A percentile compares a stretch with the other conserved stretches of the same genome.
These are phyloP conservation scores for Lynx canadensis DNA, from an alignment of 2,113 vertebrate genomes.

Conservation along the genomic window DNA sequence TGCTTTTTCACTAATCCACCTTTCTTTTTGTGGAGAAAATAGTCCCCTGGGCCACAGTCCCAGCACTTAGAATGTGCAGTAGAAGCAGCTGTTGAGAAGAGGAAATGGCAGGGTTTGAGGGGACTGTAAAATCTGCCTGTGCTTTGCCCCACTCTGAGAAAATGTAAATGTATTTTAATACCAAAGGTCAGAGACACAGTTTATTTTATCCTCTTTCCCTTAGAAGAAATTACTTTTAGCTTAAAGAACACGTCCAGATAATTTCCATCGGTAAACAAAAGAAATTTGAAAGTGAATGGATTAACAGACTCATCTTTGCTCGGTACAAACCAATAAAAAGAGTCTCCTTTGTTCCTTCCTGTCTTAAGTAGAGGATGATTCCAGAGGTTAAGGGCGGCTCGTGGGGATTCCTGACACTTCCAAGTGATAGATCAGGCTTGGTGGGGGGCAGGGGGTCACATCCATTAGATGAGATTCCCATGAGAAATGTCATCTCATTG, in stretches of 20 bases:
- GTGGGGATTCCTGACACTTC: background rate
- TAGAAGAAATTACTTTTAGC: constrained; percentile 64
- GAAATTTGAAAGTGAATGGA: constrained; percentile 39
- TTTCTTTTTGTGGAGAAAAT: background rate
- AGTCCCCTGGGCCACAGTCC: background rate
- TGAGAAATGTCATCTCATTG: background rate
- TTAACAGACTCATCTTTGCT: constrained; percentile 59
- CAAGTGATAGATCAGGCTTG: background rate
- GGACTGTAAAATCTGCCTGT: background rate
- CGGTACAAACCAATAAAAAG: constrained; percentile 48
- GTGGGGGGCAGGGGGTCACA: background rate
- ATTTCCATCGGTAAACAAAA: constrained; percentile 61
- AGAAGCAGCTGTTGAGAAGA: constrained; percentile 3
- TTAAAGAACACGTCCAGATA: constrained; percentile 57
- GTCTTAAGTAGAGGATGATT: background rate
- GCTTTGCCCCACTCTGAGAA: background rate
- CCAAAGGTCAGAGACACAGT: constrained; percentile 18
- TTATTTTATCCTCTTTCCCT: constrained; percentile 54
- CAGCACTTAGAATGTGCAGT: background rate
- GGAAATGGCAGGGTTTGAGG: background rate
- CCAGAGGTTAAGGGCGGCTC: background rate
- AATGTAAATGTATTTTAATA: constrained; percentile 8
- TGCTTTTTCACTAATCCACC: constrained; percentile 12
- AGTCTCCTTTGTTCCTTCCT: constrained; percentile 40
- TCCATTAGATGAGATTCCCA: background rate